Percentiles rank a stretch among this genome's conserved stretches.
These are phyloP conservation scores for Cistogaster globosa DNA, from an alignment of 2,888 invertebrate species.

Conservation along the genomic window DNA sequence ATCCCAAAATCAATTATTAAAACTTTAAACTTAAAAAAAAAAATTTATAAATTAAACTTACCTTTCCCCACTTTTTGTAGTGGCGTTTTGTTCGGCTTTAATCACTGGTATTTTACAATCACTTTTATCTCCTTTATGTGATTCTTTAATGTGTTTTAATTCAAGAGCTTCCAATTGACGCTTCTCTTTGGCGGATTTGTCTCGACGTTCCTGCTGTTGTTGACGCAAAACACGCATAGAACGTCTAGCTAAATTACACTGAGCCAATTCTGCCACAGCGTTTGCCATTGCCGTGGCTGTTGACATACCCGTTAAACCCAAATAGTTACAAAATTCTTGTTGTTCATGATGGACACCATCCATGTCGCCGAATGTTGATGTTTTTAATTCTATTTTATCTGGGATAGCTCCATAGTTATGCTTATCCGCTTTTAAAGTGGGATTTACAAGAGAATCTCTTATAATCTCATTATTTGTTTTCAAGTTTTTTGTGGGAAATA, in stretches of 20 bases:
- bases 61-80: constrained; percentile 43
- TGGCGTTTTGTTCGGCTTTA: background rate
- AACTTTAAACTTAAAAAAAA: too few species aligned
- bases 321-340: constrained; percentile 82
- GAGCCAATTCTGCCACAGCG: constrained; percentile 79
- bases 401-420: background rate
- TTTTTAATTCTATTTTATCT: constrained; percentile 13
- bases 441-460: background rate
- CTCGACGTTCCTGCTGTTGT: constrained; percentile 75
- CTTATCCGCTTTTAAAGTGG: background rate
- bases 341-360: constrained; percentile 76
- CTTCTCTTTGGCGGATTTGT: constrained; percentile 59
- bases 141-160: constrained; percentile 48
- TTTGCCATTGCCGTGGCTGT: constrained; percentile 80
- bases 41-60: constrained; percentile 21
- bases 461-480: constrained; percentile 1
- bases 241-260: constrained; percentile 77
- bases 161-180: constrained; percentile 37
- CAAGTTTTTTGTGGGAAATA: constrained; percentile 37
- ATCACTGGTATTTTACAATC: constrained; percentile 5
- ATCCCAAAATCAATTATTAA: background rate
- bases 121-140: constrained; percentile 38
- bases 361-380: constrained; percentile 25
- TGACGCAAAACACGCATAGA: constrained; percentile 79
- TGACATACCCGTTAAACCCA: constrained; percentile 80